These are phyloP conservation scores for Podarcis raffonei DNA, from an alignment of 2,113 vertebrate species.

Conservation along the genomic window DNA sequence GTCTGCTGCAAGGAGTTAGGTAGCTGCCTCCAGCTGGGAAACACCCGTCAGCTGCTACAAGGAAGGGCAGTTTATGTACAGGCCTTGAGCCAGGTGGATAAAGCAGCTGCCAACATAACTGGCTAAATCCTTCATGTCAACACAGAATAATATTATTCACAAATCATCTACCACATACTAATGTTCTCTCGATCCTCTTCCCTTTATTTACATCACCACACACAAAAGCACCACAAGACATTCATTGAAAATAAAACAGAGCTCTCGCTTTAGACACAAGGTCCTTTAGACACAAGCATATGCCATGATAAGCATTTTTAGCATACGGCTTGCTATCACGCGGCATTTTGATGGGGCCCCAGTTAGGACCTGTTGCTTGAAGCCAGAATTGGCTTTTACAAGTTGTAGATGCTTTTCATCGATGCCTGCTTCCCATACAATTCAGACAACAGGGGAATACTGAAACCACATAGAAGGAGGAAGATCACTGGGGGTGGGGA, in stretches of 20 bases:
- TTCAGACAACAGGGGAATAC: neutral
- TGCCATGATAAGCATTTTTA: neutral
- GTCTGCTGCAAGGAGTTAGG: neutral
- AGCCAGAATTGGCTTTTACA: neutral
- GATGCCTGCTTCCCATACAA: neutral
- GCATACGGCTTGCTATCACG: neutral
- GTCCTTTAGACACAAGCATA: neutral
- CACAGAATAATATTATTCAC: neutral
- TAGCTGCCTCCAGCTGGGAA: neutral
- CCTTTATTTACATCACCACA: neutral
- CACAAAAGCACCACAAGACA: neutral
- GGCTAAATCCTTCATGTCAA: constrained; percentile 4
- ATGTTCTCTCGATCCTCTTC: neutral
- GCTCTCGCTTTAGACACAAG: neutral
- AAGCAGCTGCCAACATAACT: neutral
- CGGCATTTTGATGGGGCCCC: neutral
- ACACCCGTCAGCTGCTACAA: neutral
- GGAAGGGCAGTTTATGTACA: neutral
- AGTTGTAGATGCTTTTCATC: too few relatives aligned
- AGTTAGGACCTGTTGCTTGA: neutral
- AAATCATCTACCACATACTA: neutral
- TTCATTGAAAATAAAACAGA: neutral
- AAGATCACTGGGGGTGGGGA: neutral
- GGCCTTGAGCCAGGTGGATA: neutral
- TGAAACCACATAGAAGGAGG: neutral